A percentile compares a stretch with the other conserved stretches of the same genome.
Evolutionary conservation across 2,113 vertebrate genomes (phyloP).

Genomic region (Pygoscelis adeliae): DNA sequence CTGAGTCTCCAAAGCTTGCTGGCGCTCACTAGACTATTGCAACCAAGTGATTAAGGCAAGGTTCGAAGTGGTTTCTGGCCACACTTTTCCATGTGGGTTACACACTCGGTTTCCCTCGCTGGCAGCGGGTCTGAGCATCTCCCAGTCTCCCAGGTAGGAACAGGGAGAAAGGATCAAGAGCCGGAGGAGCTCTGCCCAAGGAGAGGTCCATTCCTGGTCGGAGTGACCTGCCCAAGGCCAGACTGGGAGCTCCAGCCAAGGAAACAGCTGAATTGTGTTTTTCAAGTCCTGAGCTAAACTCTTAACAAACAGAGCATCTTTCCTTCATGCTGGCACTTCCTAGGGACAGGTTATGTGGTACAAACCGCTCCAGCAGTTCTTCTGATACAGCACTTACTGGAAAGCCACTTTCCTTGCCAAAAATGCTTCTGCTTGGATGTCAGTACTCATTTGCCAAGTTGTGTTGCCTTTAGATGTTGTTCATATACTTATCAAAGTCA

Average conservation of each 20-base stretch:
- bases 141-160: neutral
- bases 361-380: neutral
- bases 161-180: neutral
- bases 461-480: neutral
- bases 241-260: neutral
- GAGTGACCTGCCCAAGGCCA: neutral
- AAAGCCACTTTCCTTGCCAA: neutral
- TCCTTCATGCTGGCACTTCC: neutral
- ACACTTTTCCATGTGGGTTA: neutral
- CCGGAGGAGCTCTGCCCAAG: neutral
- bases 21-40: neutral
- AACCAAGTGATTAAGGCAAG: neutral
- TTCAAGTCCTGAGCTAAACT: neutral
- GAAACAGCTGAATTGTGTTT: neutral
- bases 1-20: neutral
- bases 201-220: neutral
- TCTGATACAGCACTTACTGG: neutral
- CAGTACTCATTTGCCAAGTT: neutral
- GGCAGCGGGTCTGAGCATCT: neutral
- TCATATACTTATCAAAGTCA: constrained; percentile 42
- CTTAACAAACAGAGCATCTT: neutral
- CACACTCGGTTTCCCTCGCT: fast-evolving
- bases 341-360: neutral
- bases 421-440: neutral
- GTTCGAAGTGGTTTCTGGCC: neutral